Base-by-base conservation (phyloP, 2,888 invertebrate genomes). In the Entomobrya multifasciata region DNA sequence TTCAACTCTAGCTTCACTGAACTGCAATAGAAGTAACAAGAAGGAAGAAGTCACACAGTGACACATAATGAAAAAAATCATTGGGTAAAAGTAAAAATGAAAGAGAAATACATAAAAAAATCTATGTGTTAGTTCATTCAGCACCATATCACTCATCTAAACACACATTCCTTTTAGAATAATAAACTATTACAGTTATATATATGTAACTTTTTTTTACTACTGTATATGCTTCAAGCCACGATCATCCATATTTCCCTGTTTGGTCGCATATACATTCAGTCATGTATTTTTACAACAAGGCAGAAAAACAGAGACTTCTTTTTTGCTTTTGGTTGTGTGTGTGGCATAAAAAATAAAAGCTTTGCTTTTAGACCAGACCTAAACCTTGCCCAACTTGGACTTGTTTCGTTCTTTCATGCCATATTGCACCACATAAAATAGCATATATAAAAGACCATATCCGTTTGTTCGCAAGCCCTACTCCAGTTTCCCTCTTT, bases 381-480 rank as follows among this genome's bases (percentile, higher is more conserved):
- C 67, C 67, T 30, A 74, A 74, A 74, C 52, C 52, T 52, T 74
- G 15, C 52, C 17, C 27, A 36, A 74, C 49, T 52, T 49, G 27
- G 52, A 52, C 52, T 49, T n/a, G n/a, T n/a, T n/a, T n/a, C n/a
- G n/a, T 52, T 10, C 8, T 30, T 47, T 47, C n/a, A 27, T 74
- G 5, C 49, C 74, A 74, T 74, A 52, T 52, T 74, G 74, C 74
- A 52, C 27, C n/a, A 30, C 52, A 74, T 30, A 11, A n/a, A n/a
- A 25, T 74, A 30, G 22, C 13, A 17, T n/a, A 44, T 70, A 10
- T 44, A n/a, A 22, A 44, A 72, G 25, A 49, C 47, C 0, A 11
- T 41, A 41, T 44, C 41, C 22, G 13, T n/a, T n/a, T n/a, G n/a
- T n/a, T n/a, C 67, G 11, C 20, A 22, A 44, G 22, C 44, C 20